Conservation (phyloP, 2,797 vertebrate species). For the Danionella dracula region DNA sequence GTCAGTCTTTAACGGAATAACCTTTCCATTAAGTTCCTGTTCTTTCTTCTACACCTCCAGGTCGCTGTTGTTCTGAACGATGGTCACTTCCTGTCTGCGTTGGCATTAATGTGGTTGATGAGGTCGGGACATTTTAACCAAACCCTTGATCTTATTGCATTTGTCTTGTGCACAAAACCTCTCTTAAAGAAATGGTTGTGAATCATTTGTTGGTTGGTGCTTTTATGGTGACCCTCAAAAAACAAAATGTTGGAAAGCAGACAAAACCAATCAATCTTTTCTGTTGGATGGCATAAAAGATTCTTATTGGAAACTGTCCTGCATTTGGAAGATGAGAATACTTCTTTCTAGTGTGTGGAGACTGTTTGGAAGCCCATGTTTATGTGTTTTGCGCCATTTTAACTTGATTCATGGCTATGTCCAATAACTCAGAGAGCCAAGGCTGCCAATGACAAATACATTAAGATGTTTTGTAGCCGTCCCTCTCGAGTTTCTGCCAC, state of each 20-base stretch:
- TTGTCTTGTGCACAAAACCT: neutral
- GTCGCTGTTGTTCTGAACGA: neutral
- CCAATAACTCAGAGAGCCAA: conserved; percentile 45
- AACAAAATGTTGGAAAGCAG: too few species aligned
- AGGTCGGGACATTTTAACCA: neutral
- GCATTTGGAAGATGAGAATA: conserved; percentile 26
- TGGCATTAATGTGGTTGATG: neutral
- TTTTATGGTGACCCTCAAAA: conserved; percentile 26
- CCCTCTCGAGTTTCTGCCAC: neutral
- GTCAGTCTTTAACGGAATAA: too few species aligned
- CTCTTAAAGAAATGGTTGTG: conserved; percentile 27
- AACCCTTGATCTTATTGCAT: neutral
- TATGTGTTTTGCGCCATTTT: conserved; percentile 32
- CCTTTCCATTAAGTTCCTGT: too few species aligned
- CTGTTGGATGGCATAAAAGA: conserved; percentile 28
- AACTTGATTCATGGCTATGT: conserved; percentile 47
- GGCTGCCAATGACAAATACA: conserved; percentile 26
- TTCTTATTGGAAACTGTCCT: conserved; percentile 38
- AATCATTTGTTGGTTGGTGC: conserved; percentile 36
- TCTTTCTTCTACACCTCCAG: neutral
- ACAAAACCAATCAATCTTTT: conserved; percentile 32
- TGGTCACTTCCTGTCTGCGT: neutral
- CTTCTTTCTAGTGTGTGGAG: conserved; percentile 44
- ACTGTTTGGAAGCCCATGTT: conserved; percentile 35
- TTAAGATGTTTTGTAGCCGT: conserved; percentile 24